phyloP scores from a whole-genome alignment of 2,113 vertebrate genomes.

The Saimiri boliviensis region DNA sequence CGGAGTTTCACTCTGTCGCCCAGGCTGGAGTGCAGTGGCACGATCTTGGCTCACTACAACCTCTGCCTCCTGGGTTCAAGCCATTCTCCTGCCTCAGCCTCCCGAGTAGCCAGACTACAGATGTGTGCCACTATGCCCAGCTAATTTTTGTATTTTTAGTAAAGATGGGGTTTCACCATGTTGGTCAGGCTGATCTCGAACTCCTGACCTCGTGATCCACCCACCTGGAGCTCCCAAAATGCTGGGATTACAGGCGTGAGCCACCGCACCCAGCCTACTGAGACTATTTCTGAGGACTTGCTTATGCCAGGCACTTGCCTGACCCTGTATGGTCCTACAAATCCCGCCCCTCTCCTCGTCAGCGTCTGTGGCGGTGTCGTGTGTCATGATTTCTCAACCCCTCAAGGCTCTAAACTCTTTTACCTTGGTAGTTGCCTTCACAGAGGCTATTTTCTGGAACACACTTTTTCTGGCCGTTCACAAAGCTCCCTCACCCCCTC shows the following conservation, averaged over 20 bases:
- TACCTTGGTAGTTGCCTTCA: neutral
- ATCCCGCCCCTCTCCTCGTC: neutral
- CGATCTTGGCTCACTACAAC: too few species aligned
- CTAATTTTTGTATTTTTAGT: too few species aligned
- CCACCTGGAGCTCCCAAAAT: too few species aligned
- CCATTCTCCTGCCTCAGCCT: too few species aligned
- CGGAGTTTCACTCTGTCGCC: too few species aligned
- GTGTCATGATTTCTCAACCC: neutral
- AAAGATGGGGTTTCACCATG: too few species aligned
- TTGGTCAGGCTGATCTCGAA: too few species aligned
- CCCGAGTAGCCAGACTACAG: too few species aligned
- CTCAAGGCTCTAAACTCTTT: neutral
- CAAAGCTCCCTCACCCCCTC: accelerated
- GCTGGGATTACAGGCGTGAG: too few species aligned
- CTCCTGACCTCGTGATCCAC: too few species aligned
- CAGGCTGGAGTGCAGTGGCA: too few species aligned
- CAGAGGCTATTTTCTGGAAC: neutral
- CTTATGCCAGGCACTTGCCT: accelerated
- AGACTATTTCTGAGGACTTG: neutral
- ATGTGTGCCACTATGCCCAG: accelerated
- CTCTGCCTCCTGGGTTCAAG: too few species aligned
- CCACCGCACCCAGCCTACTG: accelerated
- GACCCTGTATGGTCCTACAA: neutral
- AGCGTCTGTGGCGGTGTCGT: accelerated
- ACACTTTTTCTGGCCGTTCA: neutral